Conservation (phyloP, 2,113 vertebrate genomes). For the Microtus oregoni region DNA sequence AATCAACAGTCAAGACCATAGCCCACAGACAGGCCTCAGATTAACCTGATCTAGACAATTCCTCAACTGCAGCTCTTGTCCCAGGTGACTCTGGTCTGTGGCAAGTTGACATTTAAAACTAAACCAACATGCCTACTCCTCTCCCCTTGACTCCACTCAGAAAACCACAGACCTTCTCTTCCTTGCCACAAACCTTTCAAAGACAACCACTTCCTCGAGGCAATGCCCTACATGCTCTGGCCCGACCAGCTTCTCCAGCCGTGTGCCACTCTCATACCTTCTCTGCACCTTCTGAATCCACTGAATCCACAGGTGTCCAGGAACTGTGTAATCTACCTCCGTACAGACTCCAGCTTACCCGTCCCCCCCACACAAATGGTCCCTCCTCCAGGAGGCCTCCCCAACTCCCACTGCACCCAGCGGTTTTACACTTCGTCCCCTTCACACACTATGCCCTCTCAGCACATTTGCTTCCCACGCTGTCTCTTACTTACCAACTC, state of each 20-base stretch:
- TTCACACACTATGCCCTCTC: background rate
- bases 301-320: background rate
- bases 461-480: background rate
- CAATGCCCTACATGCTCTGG: background rate
- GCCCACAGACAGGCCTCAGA: background rate
- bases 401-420: background rate
- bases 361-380: background rate
- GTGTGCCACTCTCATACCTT: background rate
- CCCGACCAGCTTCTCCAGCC: background rate
- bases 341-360: background rate
- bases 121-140: background rate
- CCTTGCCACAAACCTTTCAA: background rate
- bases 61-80: background rate
- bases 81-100: background rate
- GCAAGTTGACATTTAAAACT: background rate
- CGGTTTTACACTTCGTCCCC: background rate
- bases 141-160: background rate
- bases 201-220: background rate
- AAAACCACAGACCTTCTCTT: slow-evolving; percentile 2
- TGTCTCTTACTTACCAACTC: background rate
- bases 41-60: background rate
- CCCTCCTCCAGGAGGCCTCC: background rate
- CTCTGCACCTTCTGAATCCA: background rate
- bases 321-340: background rate
- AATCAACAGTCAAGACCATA: background rate